A percentile compares a stretch with the other conserved stretches of the same genome.
These are phyloP conservation scores for Kradibia gibbosae DNA, from an alignment of 1,140 invertebrate genomes.

Conservation along the genomic window DNA sequence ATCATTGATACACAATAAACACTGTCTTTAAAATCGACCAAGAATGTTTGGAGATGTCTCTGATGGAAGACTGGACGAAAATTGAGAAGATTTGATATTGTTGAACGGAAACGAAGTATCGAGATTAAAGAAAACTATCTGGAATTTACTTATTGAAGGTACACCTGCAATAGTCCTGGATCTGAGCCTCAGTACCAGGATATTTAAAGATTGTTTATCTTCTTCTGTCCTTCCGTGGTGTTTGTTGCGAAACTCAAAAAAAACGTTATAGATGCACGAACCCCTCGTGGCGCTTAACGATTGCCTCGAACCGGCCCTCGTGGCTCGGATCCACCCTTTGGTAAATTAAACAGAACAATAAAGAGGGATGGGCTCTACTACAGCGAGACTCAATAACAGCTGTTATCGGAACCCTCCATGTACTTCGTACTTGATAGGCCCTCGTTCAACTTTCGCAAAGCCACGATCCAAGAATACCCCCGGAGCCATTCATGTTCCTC, in stretches of 20 bases:
- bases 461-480: not conserved
- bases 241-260: not conserved
- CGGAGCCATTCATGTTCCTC: not conserved
- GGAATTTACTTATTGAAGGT: constrained; percentile 19
- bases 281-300: not conserved
- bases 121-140: not conserved
- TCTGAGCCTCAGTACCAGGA: not conserved
- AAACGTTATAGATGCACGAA: constrained; percentile 5
- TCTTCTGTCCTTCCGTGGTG: constrained; percentile 12
- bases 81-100: not conserved
- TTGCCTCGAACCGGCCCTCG: not conserved
- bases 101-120: constrained; percentile 14
- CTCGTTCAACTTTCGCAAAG: no score
- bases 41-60: no score
- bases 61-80: not conserved
- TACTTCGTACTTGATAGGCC: no score
- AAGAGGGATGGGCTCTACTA: not conserved
- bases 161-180: constrained; percentile 39
- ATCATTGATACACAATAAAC: no score
- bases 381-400: not conserved
- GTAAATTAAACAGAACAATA: not conserved
- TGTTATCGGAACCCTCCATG: no score
- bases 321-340: not conserved
- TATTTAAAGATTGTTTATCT: constrained; percentile 37
- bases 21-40: no score